Percentiles rank a stretch among this genome's conserved stretches.
phyloP scores from a whole-genome alignment of 1,140 invertebrate species.

The Papilio xuthus region DNA sequence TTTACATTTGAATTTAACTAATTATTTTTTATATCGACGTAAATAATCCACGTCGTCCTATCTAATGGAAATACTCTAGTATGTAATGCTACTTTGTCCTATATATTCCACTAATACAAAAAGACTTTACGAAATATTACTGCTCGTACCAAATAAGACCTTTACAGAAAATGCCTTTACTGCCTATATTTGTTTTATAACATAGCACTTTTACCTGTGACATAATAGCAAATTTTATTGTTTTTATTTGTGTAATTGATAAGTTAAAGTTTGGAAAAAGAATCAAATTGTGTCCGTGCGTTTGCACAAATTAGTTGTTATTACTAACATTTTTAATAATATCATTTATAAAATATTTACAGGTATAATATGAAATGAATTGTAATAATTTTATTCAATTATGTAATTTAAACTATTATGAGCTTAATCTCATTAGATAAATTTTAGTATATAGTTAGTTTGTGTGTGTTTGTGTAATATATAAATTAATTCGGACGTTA shows the following conservation, averaged over 20 bases:
- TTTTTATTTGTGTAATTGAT: constrained; percentile 1
- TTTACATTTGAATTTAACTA: background rate
- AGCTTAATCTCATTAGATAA: constrained; percentile 37
- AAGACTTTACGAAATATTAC: constrained; percentile 10
- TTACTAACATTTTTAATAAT: constrained; percentile 9
- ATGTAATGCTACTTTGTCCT: background rate
- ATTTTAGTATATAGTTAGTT: constrained; percentile 27
- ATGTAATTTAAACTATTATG: constrained; percentile 29
- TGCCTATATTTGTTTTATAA: constrained; percentile 30
- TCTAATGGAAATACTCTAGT: background rate
- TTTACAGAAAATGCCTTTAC: constrained; percentile 20
- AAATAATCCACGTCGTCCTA: background rate
- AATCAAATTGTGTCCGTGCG: constrained; percentile 1
- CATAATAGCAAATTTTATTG: constrained; percentile 16
- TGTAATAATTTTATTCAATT: constrained; percentile 13
- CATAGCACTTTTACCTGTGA: background rate
- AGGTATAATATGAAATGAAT: background rate
- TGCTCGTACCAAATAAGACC: constrained; percentile 8
- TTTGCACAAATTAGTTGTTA: constrained; percentile 20
- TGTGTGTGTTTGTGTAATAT: constrained; percentile 6
- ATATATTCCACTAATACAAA: background rate
- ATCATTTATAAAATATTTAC: constrained; percentile 10
- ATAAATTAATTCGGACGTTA: background rate
- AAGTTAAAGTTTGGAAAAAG: background rate
- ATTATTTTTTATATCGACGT: background rate